phyloP scores from a whole-genome alignment of 37 sponge, comb jelly and placozoan species.

The Spongilla lacustris region DNA sequence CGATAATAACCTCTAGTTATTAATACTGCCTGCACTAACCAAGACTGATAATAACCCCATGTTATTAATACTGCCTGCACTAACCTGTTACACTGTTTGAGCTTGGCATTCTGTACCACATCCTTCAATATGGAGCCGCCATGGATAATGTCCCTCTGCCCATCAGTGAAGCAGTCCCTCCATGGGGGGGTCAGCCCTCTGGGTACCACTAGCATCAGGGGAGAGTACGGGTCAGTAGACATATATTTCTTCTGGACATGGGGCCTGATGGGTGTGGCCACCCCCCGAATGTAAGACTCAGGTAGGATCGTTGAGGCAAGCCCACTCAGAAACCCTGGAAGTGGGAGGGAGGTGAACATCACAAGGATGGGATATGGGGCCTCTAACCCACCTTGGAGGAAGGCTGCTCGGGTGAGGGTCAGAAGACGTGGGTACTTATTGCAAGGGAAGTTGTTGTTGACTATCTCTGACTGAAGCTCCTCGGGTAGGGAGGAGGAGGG shows the following conservation, averaged over 20 bases:
- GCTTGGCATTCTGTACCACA: constrained; percentile 44
- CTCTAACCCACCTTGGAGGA: constrained; percentile 46
- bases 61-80: background rate
- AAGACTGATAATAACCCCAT: background rate
- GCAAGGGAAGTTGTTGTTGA: constrained; percentile 43
- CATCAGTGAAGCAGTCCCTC: constrained; percentile 71
- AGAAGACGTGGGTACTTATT: constrained; percentile 37
- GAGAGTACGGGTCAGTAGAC: constrained; percentile 67
- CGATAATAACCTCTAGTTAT: too few species aligned
- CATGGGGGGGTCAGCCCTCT: constrained; percentile 60
- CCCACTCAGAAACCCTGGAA: constrained; percentile 65
- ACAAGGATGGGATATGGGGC: too few species aligned
- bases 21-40: background rate
- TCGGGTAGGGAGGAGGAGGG: constrained; percentile 45
- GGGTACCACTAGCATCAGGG: constrained; percentile 71
- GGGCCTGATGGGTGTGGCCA: constrained; percentile 45
- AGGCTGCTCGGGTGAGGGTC: constrained; percentile 59
- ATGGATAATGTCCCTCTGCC: constrained; percentile 57
- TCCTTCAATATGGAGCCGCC: constrained; percentile 53
- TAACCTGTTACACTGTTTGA: constrained; percentile 76
- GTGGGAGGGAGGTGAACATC: background rate
- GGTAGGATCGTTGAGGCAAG: constrained; percentile 34
- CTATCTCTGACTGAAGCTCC: constrained; percentile 47
- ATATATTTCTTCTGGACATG: constrained; percentile 44
- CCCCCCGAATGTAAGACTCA: constrained; percentile 32